Base-by-base conservation (phyloP, 2,888 invertebrate genomes). In the Synanthedon formicaeformis region DNA sequence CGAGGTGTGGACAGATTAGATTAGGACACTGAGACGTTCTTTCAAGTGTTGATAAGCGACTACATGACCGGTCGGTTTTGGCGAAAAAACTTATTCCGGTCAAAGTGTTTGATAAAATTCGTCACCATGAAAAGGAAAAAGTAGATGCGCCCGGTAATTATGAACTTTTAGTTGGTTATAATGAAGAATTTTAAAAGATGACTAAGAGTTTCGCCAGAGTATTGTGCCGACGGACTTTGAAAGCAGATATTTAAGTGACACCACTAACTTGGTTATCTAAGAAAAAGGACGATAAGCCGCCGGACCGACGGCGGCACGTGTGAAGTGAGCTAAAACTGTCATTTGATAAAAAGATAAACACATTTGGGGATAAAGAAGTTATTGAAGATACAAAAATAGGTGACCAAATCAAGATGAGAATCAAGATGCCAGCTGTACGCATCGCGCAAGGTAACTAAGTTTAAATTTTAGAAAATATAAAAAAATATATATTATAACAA, bases 371-470 rank as follows among this genome's bases (percentile, higher is more conserved):
- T 76, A 78, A 75, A 78, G 76, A 76, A 78, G 78, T 80, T 75
- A 62, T 77, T 76, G 69, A 85, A 85, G 74, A 80, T 72, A 72
- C 78, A 85, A 87, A 86, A 81, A 87, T 87, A 86, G 87, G 87
- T 86, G 87, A 87, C 81, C 87, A 83, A 83, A 81, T 85, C 93
- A 96, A 93, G 92, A 96, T 96, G 96, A 94, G 96, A 95, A 96
- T 96, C 91, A 96, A 96, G 92, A 96, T 96, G 96, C 96, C 96
- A 89, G 96, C 96, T 88, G 95, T 96, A 90, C 93, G 96, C 90
- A 96, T 96, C 91, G 95, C 96, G 90, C 96, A 96, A 95, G 96
- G 96, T 96, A 90, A n/a, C n/a, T n/a, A n/a, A 92, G 92, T 83
- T 13, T 14, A 45, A 45, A 45, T 45, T 13, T 8, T 45, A 45